Evolutionary conservation across 2,113 vertebrate species (phyloP).

Genomic region (Rousettus leschenaultii): DNA sequence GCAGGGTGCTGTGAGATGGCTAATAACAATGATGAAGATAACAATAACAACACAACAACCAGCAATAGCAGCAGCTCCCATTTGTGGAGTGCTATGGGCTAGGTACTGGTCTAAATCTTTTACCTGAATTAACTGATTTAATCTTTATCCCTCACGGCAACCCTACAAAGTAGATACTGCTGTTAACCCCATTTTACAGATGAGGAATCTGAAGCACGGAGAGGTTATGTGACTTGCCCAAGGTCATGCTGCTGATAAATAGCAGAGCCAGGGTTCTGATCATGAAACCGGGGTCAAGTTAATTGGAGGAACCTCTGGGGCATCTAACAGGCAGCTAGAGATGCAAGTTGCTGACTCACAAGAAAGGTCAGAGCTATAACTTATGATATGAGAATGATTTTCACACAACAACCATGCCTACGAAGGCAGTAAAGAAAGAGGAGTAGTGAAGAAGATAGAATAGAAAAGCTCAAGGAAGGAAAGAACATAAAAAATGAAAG

Average conservation of each 20-base stretch:
- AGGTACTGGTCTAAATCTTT: not conserved
- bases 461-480: not conserved
- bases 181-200: not conserved
- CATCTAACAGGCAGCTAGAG: not conserved
- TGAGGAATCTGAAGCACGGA: not conserved
- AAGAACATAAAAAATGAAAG: not conserved
- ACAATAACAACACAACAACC: not conserved
- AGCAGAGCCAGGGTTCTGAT: not conserved
- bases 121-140: not conserved
- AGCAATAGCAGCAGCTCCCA: not conserved
- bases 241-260: not conserved
- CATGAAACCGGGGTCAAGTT: not conserved
- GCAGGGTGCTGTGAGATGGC: not conserved
- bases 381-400: not conserved
- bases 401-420: not conserved
- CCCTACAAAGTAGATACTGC: not conserved
- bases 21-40: not conserved
- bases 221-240: not conserved
- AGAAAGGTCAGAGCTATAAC: not conserved
- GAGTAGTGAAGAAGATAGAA: not conserved
- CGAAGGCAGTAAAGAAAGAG: not conserved
- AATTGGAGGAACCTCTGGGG: not conserved
- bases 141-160: not conserved
- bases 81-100: not conserved
- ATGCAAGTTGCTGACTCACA: not conserved